Evolutionary conservation across 2,888 invertebrate genomes (phyloP), one percentile per base, ranked within the genome.

Genomic region (Psylliodes chrysocephalus): DNA sequence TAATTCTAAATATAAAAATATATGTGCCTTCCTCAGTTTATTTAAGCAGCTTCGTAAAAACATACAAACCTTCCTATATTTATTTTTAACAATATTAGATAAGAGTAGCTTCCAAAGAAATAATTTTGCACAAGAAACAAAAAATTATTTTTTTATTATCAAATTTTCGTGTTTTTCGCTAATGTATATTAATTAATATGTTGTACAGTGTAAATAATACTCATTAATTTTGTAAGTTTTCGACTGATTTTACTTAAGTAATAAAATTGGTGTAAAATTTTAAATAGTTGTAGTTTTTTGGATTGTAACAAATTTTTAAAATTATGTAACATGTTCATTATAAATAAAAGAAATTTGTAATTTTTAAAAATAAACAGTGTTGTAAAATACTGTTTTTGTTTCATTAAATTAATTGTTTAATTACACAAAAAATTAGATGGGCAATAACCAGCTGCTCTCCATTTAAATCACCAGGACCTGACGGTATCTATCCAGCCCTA

Each of bases 191-290:
- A 49, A 49, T 46, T 62, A 49, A 17, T 57, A 46, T 57, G 28
- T 18, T 64, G 64, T 64, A 64, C 60, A 64, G 64, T 64, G 64
- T 64, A 64, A 60, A 64, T 64, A 64, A 56, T 60, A 60, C 60
- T 60, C 56, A 60, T 38, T 60, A 54, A n/a, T 40, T 17, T 56
- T 60, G 8, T 62, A 66, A 64, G 61, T 60, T 62, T 59, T 62
- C 59, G 68, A 68, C 68, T 68, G 68, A 68, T 64, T 59, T 61
- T 62, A 51, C 14, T 59, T 14, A 59, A 53, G 46, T 46, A 63
- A 30, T 53, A 40, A 33, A 63, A 47, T 33, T 57, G 49, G 42
- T 56, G 56, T 47, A 47, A 47, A 47, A 59, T 59, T 47, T 59
- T 54, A 63, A 46, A 44, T 54, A 42, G 33, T 44, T 59, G 35